Evolutionary conservation across 1,140 invertebrate species (phyloP).

Genomic region (Heliconius hermathena): DNA sequence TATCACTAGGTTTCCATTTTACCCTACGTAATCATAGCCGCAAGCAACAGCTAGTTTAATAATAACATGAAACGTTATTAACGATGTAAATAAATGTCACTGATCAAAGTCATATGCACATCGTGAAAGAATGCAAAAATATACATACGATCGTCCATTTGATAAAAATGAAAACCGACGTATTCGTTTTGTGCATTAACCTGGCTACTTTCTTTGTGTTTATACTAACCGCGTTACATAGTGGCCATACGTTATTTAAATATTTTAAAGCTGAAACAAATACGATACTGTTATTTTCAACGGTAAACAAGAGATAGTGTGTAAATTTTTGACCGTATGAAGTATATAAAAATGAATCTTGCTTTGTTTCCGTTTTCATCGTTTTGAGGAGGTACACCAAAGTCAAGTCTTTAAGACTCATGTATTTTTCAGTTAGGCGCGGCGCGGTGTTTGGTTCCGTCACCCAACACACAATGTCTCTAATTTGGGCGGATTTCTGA

Average conservation of each 20-base stretch:
- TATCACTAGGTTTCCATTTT: too few species aligned
- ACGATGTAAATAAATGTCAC: slow-evolving; percentile 10
- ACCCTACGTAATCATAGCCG: too few species aligned
- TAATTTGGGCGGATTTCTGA: too few species aligned
- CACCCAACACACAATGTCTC: too few species aligned
- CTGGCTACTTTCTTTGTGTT: slow-evolving; percentile 17
- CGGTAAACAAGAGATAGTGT: neutral
- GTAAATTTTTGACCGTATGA: neutral
- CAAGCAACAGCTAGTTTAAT: neutral
- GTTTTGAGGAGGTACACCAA: neutral
- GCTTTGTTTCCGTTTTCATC: neutral
- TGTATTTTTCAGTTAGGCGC: too few species aligned
- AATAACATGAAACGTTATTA: neutral
- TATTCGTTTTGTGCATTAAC: slow-evolving; percentile 16
- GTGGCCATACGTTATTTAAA: neutral
- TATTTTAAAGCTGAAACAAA: neutral
- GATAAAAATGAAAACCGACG: slow-evolving; percentile 19
- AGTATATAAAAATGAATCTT: neutral
- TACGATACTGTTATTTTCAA: neutral
- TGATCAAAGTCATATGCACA: neutral
- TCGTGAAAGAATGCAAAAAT: slow-evolving; percentile 5
- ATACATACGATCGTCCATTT: neutral
- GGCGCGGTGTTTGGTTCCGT: too few species aligned
- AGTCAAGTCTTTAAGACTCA: too few species aligned
- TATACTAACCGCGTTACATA: neutral